Evolutionary conservation across 2,113 vertebrate species (phyloP).

Genomic region (Synodontis membranacea): DNA sequence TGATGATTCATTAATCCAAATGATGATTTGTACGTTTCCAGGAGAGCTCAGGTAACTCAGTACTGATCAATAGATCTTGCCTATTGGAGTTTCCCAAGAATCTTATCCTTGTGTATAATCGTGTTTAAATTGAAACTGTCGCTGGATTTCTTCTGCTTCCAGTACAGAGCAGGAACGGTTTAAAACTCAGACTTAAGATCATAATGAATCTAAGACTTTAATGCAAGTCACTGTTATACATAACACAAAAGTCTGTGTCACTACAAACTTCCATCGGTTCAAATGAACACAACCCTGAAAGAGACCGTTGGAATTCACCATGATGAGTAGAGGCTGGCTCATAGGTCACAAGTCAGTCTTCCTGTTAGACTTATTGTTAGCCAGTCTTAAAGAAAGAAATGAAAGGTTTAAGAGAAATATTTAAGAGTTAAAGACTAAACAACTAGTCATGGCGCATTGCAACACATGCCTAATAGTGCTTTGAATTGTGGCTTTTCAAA

Average conservation of each 20-base stretch:
- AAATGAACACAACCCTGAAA: conserved; percentile 17
- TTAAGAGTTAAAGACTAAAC: not conserved
- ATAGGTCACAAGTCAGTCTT: conserved; percentile 26
- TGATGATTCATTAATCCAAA: conserved; percentile 54
- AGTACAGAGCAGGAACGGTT: not conserved
- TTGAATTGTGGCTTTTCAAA: conserved; percentile 12
- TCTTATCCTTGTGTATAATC: not conserved
- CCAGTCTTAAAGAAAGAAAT: not conserved
- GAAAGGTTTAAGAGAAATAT: not conserved
- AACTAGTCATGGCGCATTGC: conserved; percentile 15
- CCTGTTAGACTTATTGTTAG: not conserved
- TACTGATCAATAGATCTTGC: conserved; percentile 45
- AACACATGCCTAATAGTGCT: conserved; percentile 1
- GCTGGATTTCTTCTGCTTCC: not conserved
- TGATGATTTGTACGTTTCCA: conserved; percentile 50
- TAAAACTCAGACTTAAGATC: not conserved
- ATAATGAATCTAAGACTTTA: conserved; percentile 19
- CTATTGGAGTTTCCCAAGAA: conserved; percentile 24
- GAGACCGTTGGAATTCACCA: conserved; percentile 4
- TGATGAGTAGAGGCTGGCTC: conserved; percentile 33
- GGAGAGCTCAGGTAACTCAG: conserved; percentile 34
- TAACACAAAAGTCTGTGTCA: not conserved
- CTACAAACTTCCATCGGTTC: not conserved
- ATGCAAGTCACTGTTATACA: not conserved
- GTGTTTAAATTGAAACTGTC: conserved; percentile 9